Conservation (phyloP, 2,888 invertebrate genomes). For the Hypercompe scribonia region DNA sequence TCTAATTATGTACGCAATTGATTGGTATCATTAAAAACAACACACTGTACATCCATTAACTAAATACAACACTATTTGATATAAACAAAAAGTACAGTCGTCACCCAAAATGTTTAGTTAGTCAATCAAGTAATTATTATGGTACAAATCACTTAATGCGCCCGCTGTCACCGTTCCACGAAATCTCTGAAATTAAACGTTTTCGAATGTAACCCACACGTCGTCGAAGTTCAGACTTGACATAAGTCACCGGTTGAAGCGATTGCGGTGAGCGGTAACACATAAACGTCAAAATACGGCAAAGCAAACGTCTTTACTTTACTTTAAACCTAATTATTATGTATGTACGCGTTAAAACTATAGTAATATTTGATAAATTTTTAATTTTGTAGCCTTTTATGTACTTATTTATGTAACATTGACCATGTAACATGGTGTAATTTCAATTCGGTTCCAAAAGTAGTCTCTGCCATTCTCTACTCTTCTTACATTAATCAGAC, state of each 20-base stretch:
- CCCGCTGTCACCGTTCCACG: conserved; percentile 61
- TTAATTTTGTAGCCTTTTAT: too few relatives aligned
- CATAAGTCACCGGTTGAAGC: conserved; percentile 31
- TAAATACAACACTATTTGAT: conserved; percentile 5
- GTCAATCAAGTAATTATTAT: conserved; percentile 45
- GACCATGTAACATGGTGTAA: too few relatives aligned
- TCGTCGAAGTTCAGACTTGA: conserved; percentile 57
- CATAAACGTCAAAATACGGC: neutral
- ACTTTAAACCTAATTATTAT: too few relatives aligned
- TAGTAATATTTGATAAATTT: neutral
- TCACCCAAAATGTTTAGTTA: conserved; percentile 28
- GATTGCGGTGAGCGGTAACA: conserved; percentile 3
- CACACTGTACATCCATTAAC: neutral
- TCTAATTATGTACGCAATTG: neutral
- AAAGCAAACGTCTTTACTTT: too few relatives aligned
- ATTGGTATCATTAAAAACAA: neutral
- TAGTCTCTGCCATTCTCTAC: too few relatives aligned
- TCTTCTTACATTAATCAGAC: too few relatives aligned
- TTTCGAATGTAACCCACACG: conserved; percentile 71
- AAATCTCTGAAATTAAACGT: conserved; percentile 78
- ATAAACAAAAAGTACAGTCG: conserved; percentile 22
- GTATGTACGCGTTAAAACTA: too few relatives aligned
- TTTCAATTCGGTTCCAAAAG: too few relatives aligned
- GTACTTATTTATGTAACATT: too few relatives aligned
- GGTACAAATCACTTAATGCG: conserved; percentile 72